phyloP scores from a whole-genome alignment of 2,113 vertebrate genomes.

The Stigmatopora argus region DNA sequence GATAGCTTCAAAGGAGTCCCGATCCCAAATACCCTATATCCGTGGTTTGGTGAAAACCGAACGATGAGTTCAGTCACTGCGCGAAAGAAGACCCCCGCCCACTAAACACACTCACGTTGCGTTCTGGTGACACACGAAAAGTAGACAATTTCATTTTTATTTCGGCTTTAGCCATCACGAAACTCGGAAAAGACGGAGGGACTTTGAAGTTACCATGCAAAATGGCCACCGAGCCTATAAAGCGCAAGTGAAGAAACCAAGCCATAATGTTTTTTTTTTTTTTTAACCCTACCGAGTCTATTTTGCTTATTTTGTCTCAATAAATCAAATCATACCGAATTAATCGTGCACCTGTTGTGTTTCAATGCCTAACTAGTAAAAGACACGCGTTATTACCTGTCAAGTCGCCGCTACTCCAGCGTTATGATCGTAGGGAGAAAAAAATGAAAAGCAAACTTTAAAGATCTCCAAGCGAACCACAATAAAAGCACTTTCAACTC shows the following conservation, averaged over 20 bases:
- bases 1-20: constrained; percentile 35
- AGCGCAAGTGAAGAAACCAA: background rate
- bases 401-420: background rate
- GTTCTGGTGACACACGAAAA: background rate
- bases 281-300: background rate
- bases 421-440: background rate
- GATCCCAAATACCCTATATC: constrained; percentile 14
- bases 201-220: background rate
- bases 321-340: background rate
- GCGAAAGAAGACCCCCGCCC: background rate
- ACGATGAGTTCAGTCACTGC: background rate
- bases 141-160: background rate
- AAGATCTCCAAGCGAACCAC: background rate
- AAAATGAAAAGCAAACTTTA: background rate
- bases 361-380: background rate
- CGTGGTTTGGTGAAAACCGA: constrained; percentile 35
- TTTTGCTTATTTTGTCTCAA: background rate
- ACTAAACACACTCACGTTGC: background rate
- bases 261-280: background rate
- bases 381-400: background rate
- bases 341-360: background rate
- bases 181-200: background rate
- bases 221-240: background rate
- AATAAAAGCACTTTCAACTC: background rate
- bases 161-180: too few relatives aligned